Evolutionary conservation across 2,888 invertebrate genomes (phyloP), one percentile per base, ranked within the genome.

Genomic region (Aradus depressus): DNA sequence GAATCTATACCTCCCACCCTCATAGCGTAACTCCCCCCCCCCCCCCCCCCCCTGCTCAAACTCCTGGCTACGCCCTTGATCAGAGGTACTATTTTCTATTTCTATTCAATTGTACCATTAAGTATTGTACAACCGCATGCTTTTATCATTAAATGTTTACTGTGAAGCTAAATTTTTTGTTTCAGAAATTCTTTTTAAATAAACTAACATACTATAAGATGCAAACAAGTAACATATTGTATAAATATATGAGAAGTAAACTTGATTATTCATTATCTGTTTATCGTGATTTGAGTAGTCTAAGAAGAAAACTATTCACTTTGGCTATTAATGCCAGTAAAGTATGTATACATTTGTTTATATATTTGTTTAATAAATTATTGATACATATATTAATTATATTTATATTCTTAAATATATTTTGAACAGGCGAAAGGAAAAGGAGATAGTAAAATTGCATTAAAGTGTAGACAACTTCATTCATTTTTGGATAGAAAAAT

Each of bases 181-280:
- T 44, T 21, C 34, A 44, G 44, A 21, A 35, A 14, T 44, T 22
- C 12, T 44, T 31, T 34, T 3, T 35, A 2, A 44, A 44, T 16
- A 44, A 44, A 14, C 35, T 23, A 18, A 22, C 23, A 10, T 21
- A 34, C 25, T 44, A 44, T 18, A 32, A 28, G 35, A 44, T 44
- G 44, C 28, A 35, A 16, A 31, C 12, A 21, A 35, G 32, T 32
- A 25, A 21, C 18, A 14, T 35, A 12, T 31, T 22, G 6, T 34
- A 35, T 21, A 23, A 44, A 22, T 23, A 44, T 32, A 35, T 23
- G 21, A 1, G 16, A 3, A 19, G 16, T 18, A 10, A 44, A 23
- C 34, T 35, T 23, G 22, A 44, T 4, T n/a, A 44, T 12, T 14
- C 14, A 4, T 23, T 16, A 31, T 23, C 16, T 3, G 12, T 14